Base-by-base conservation (phyloP, 2,888 invertebrate species). In the Drosophila lutescens region DNA sequence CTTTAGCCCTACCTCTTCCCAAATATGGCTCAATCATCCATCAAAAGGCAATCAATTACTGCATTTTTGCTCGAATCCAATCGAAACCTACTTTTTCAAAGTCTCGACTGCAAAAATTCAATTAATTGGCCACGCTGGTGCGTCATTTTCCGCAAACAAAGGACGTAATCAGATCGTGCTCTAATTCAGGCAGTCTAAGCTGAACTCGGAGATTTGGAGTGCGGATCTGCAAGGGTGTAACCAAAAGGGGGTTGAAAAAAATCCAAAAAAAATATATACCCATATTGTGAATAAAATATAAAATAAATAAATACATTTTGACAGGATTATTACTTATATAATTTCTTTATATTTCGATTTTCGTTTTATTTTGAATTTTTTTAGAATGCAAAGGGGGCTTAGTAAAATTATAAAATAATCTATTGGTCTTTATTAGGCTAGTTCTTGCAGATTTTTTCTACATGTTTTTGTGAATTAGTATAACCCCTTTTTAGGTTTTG, bases 101-200 rank as follows among this genome's bases (percentile, higher is more conserved):
- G 43, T 41, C 56, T 36, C 36, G 30, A 49, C 62, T 50, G 66
- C 80, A 59, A 41, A 80, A 76, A 77, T 79, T 67, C 74, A 77
- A 84, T 81, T 80, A 84, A 81, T 78, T 79, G 81, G 77, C 51
- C 71, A 53, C 71, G 60, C 61, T 68, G 76, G 61, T 81, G 81
- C 79, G 83, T 81, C 83, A 76, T 74, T 80, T 71, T 81, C 61
- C 61, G 76, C 63, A 71, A 77, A 84, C 75, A 80, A 79, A 79
- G 66, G 50, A 62, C 53, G 61, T 77, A 80, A 84, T 84, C 84
- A 84, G 82, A 83, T 84, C 81, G 80, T 84, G 80, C 72, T 79
- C 82, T 79, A 80, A 77, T 84, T 84, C 70, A 67, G 73, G 30
- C 61, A 67, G 69, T 20, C 47, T 3, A 10, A 10, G 17, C 10